phyloP scores from a whole-genome alignment of 2,113 vertebrate species.

The Oryzias melastigma region DNA sequence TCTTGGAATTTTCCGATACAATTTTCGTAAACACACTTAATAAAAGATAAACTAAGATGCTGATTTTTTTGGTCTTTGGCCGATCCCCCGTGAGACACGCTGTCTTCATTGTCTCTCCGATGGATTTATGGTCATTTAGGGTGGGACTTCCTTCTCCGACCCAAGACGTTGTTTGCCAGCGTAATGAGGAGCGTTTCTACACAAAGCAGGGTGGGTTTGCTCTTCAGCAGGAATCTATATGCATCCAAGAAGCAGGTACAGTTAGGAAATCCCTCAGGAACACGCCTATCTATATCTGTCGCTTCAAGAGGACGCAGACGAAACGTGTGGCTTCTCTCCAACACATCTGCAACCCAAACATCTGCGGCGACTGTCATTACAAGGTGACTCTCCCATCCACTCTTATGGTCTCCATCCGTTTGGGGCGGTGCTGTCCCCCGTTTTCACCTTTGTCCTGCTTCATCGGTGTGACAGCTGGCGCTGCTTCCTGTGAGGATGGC shows the following conservation, averaged over 20 bases:
- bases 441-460: conserved; percentile 16
- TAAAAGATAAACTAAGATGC: too few species aligned
- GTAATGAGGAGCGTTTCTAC: conserved; percentile 56
- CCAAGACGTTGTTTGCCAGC: conserved; percentile 40
- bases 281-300: conserved; percentile 8
- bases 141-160: conserved; percentile 57
- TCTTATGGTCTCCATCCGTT: conserved; percentile 13
- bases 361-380: conserved; percentile 5
- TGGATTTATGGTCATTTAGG: conserved; percentile 42
- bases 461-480: not conserved
- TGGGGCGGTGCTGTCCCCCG: conserved; percentile 3
- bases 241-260: conserved; percentile 32
- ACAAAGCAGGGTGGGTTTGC: conserved; percentile 58
- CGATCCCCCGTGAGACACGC: conserved; percentile 4
- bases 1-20: too few species aligned
- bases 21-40: too few species aligned
- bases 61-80: too few species aligned
- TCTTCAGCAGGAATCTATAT: conserved; percentile 37
- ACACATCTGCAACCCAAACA: conserved; percentile 10
- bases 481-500: conserved; percentile 4
- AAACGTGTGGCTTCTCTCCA: conserved; percentile 1
- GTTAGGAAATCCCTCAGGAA: conserved; percentile 53
- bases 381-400: conserved; percentile 12
- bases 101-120: conserved; percentile 22
- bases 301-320: not conserved